phyloP scores from a whole-genome alignment of 2,113 vertebrate genomes.

The Nettapus auritus region DNA sequence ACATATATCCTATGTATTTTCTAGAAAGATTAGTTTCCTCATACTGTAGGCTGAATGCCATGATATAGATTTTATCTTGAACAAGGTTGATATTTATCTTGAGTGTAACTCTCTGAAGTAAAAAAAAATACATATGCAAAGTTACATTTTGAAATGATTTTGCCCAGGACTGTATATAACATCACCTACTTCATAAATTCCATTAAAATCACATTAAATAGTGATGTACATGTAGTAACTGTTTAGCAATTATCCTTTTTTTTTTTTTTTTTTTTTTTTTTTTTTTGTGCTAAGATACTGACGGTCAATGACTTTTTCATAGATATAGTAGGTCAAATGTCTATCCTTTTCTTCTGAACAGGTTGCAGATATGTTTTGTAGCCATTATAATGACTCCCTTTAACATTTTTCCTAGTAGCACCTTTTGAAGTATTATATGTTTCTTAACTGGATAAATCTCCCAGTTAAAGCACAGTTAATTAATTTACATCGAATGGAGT shows the following conservation, averaged over 20 bases:
- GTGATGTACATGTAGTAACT: neutral
- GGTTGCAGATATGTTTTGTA: neutral
- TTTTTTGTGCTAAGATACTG: neutral
- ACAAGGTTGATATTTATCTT: neutral
- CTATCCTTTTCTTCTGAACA: neutral
- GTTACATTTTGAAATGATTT: neutral
- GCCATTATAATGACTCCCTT: neutral
- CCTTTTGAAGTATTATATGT: neutral
- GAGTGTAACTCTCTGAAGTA: neutral
- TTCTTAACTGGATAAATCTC: neutral
- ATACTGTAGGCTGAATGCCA: neutral
- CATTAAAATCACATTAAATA: neutral
- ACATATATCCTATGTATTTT: neutral
- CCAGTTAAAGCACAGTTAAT: neutral
- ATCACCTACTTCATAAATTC: neutral
- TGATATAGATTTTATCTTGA: conserved; percentile 12
- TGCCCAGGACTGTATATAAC: neutral
- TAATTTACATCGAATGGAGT: neutral
- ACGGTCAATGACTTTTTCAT: neutral
- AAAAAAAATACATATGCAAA: neutral
- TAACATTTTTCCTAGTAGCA: neutral
- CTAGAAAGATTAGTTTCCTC: neutral
- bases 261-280: neutral
- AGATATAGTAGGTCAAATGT: neutral
- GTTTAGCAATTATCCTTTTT: neutral